Evolutionary conservation across 2,888 invertebrate species (phyloP).

Genomic region (Tachystola acroxantha): DNA sequence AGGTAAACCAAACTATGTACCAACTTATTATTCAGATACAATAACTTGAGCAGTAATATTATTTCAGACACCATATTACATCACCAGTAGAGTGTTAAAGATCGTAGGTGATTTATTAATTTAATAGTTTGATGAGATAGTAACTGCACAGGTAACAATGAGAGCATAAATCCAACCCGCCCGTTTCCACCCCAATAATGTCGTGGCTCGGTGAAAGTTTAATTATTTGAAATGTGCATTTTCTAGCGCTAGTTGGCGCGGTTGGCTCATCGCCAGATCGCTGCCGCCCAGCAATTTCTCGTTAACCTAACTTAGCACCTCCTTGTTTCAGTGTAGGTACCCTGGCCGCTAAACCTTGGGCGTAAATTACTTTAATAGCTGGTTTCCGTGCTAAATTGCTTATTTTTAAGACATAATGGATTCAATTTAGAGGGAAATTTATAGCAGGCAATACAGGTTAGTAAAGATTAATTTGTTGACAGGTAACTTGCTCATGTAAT

Average conservation of each 20-base stretch:
- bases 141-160: background rate
- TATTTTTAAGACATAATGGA: background rate
- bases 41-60: too few relatives aligned
- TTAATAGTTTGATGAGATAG: too few relatives aligned
- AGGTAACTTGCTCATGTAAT: too few relatives aligned
- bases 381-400: conserved; percentile 2
- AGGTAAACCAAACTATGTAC: too few relatives aligned
- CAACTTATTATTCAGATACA: too few relatives aligned
- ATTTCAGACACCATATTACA: too few relatives aligned
- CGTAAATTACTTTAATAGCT: conserved; percentile 6
- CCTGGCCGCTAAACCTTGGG: conserved; percentile 2
- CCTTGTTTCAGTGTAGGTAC: conserved; percentile 27
- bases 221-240: conserved; percentile 43
- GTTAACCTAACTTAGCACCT: conserved; percentile 38
- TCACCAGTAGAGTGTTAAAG: too few relatives aligned
- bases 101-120: too few relatives aligned
- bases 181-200: background rate
- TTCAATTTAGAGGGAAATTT: too few relatives aligned
- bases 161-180: conserved; percentile 1
- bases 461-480: too few relatives aligned
- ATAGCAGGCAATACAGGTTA: too few relatives aligned
- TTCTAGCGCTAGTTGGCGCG: conserved; percentile 21
- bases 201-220: conserved; percentile 26
- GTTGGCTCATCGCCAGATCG: conserved; percentile 32
- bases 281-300: conserved; percentile 23